A percentile compares a stretch with the other conserved stretches of the same genome.
Evolutionary conservation across 2,113 vertebrate genomes (phyloP).

Genomic region (Cygnus atratus): DNA sequence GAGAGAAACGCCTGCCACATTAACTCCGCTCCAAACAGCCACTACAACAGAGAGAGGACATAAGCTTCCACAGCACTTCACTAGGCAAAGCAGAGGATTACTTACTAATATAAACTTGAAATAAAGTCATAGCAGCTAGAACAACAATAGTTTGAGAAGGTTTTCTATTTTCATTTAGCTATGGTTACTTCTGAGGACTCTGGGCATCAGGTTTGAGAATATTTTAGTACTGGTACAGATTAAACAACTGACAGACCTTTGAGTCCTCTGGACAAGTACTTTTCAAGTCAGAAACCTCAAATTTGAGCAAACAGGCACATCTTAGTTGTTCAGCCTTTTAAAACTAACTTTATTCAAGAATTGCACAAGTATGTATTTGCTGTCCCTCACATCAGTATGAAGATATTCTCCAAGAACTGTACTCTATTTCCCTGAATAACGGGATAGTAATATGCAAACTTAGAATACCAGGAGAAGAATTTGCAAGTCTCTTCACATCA

Average conservation of each 20-base stretch:
- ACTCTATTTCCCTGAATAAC: neutral
- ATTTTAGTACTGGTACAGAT: neutral
- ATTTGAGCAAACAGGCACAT: neutral
- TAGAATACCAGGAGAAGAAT: neutral
- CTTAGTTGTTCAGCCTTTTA: neutral
- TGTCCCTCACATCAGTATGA: neutral
- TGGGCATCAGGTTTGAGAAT: neutral
- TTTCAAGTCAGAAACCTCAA: neutral
- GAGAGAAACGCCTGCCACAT: conserved; percentile 91
- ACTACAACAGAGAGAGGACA: conserved; percentile 71
- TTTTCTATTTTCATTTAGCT: neutral
- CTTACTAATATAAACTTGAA: neutral
- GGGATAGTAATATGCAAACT: neutral
- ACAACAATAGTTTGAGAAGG: neutral
- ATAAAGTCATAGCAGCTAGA: neutral
- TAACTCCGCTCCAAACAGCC: conserved; percentile 94
- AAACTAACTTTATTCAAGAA: neutral
- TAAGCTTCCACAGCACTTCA: neutral
- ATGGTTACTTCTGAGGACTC: neutral
- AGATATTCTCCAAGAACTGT: neutral
- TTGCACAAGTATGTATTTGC: neutral
- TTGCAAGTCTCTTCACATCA: neutral
- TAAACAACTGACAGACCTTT: neutral
- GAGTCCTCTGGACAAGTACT: neutral
- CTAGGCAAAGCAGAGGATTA: too few species aligned